Base-by-base conservation (phyloP, 2,113 vertebrate genomes). In the Tragulus kanchil region DNA sequence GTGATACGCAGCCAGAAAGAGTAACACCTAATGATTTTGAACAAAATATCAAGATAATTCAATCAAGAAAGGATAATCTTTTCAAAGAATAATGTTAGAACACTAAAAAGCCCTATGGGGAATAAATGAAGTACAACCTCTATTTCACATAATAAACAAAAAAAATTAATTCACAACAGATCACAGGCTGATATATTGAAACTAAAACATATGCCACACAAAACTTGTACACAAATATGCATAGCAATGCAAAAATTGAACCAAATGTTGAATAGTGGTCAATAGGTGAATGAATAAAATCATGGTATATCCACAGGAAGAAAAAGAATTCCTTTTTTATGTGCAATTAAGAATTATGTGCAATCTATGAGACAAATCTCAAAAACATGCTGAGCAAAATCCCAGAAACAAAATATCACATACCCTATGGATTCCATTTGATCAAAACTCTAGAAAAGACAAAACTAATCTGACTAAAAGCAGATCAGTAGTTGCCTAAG, bases 31-130 rank as follows among this genome's bases (percentile, higher is more conserved):
- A 90, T 28, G 59, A 84, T 78, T 89, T 21, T 65, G 59, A 90
- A 85, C 28, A 67, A 78, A 71, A 94, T 17, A 16, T 42, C 23
- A 95, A 95, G 13, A 26, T 90, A 85, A 90, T 69, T 77, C 67
- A 78, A 79, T 17, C 25, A 48, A 88, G 45, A 85, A 85, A 50
- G 16, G 23, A 61, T 9, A 69, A 59, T 13, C n/a, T 62, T 89
- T 90, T 62, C 86, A 84, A 94, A 28, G 56, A 90, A 92, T 71
- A 59, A 28, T 54, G 31, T 52, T 59, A 69, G 45, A 91, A 85
- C 58, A 58, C 28, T 90, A 85, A 45, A 85, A 78, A 36, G 54
- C 42, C 6, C 61, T 61, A 85, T 9, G 16, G n/a, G 42, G 17
- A 78, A 65, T 56, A 67, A 90, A 58, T 67, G 61, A 85, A 78